Conservation (phyloP, 2,113 vertebrate species). For the Triplophysa siluroides region DNA sequence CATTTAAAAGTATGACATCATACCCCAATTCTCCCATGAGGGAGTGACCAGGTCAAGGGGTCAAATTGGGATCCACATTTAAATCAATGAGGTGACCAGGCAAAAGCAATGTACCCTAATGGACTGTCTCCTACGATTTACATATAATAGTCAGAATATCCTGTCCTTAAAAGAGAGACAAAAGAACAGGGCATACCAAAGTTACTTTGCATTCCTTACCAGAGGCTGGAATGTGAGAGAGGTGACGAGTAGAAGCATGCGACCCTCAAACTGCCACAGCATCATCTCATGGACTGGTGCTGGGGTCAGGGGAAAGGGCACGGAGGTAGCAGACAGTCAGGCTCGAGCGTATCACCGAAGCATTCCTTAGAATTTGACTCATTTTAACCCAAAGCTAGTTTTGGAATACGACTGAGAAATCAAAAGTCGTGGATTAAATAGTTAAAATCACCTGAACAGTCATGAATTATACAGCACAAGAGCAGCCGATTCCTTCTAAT, state of each 20-base stretch:
- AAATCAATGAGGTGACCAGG: constrained; percentile 37
- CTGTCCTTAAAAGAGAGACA: background rate
- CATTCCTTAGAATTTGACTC: background rate
- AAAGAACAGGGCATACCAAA: background rate
- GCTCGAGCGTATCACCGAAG: background rate
- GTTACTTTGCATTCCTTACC: background rate
- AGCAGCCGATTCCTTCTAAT: constrained; percentile 15
- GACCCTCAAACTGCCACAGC: constrained; percentile 7
- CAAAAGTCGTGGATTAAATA: background rate
- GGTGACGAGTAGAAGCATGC: background rate
- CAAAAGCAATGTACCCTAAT: constrained; percentile 5
- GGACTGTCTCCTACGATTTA: constrained; percentile 13
- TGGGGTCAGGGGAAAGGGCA: constrained; percentile 18
- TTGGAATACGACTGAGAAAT: background rate
- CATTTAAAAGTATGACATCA: constrained; percentile 49
- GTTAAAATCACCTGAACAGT: constrained; percentile 11
- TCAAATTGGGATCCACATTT: constrained; percentile 37
- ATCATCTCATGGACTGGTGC: background rate
- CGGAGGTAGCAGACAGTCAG: background rate
- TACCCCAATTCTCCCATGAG: background rate
- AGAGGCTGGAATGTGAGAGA: background rate
- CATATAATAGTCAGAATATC: constrained; percentile 4
- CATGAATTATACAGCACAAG: constrained; percentile 40
- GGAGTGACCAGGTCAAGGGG: constrained; percentile 48
- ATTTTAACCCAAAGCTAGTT: background rate